A percentile compares a stretch with the other conserved stretches of the same genome.
Conservation (phyloP, 2,888 invertebrate species). For the Tromatobia lineatoria region DNA sequence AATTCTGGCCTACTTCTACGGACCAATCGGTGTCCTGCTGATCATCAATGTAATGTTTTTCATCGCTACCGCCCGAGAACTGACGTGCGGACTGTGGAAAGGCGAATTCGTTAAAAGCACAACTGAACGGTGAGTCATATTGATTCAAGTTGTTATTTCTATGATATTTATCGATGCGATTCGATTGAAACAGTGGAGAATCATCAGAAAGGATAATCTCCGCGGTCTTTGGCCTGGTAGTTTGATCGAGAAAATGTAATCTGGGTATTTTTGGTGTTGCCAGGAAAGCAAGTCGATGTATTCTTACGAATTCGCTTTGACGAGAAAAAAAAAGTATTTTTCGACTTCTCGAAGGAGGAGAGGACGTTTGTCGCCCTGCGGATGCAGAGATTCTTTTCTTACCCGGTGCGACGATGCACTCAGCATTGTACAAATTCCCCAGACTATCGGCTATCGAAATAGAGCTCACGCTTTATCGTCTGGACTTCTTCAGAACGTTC, state of each 20-base stretch:
- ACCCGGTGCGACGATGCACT: background rate
- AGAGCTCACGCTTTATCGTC: slow-evolving; percentile 17
- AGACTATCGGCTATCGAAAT: slow-evolving; percentile 32
- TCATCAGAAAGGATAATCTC: slow-evolving; percentile 2
- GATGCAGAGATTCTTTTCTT: slow-evolving; percentile 6
- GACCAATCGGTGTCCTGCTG: slow-evolving; percentile 93
- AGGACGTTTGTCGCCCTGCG: slow-evolving; percentile 14
- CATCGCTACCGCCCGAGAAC: slow-evolving; percentile 92
- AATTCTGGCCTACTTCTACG: slow-evolving; percentile 94
- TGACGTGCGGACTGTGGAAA: slow-evolving; percentile 95
- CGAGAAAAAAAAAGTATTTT: background rate
- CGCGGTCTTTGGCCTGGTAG: slow-evolving; percentile 1
- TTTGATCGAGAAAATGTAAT: slow-evolving; percentile 26
- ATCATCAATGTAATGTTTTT: slow-evolving; percentile 93
- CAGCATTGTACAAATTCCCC: slow-evolving; percentile 18
- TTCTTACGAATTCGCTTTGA: background rate
- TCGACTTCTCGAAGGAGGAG: slow-evolving; percentile 28
- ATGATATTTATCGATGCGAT: slow-evolving; percentile 2
- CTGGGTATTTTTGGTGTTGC: slow-evolving; percentile 4
- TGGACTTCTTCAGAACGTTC: slow-evolving; percentile 2
- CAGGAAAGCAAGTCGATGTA: background rate
- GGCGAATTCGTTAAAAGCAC: slow-evolving; percentile 95
- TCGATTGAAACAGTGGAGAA: background rate
- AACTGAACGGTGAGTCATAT: slow-evolving; percentile 88
- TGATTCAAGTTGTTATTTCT: background rate